phyloP scores from a whole-genome alignment of 2,797 vertebrate species.

The Antrozous pallidus region DNA sequence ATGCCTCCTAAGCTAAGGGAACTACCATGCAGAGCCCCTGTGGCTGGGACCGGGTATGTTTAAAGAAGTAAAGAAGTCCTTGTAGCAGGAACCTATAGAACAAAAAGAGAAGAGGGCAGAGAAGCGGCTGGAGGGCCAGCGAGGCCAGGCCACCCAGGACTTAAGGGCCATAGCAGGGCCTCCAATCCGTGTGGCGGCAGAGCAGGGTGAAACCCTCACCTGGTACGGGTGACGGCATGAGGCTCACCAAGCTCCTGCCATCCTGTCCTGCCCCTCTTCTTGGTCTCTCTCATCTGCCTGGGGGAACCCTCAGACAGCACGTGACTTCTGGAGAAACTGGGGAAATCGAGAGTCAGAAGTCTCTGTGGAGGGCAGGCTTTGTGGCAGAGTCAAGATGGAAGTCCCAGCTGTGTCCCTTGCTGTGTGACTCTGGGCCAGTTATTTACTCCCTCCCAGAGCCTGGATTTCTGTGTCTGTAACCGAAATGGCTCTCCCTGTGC shows the following conservation, averaged over 20 bases:
- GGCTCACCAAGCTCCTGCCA: neutral
- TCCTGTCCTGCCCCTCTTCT: neutral
- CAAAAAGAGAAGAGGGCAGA: neutral
- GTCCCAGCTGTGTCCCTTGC: neutral
- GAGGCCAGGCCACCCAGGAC: neutral
- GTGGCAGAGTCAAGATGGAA: neutral
- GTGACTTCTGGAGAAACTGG: neutral
- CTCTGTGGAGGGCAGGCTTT: neutral
- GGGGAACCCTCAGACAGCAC: neutral
- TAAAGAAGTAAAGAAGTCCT: neutral
- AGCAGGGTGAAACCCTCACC: neutral
- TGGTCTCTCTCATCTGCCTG: neutral
- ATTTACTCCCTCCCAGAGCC: neutral
- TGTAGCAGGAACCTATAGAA: neutral
- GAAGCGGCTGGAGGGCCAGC: neutral
- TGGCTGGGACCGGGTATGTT: neutral
- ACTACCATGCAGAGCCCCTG: neutral
- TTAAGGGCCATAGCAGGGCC: neutral
- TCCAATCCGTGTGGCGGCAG: neutral
- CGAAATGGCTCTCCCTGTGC: neutral
- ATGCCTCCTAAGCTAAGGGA: neutral
- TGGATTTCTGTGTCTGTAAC: neutral
- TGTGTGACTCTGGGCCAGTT: neutral
- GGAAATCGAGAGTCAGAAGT: neutral
- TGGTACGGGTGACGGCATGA: accelerated